Conservation (phyloP, 1,140 invertebrate genomes). For the Ceratina japonica region DNA sequence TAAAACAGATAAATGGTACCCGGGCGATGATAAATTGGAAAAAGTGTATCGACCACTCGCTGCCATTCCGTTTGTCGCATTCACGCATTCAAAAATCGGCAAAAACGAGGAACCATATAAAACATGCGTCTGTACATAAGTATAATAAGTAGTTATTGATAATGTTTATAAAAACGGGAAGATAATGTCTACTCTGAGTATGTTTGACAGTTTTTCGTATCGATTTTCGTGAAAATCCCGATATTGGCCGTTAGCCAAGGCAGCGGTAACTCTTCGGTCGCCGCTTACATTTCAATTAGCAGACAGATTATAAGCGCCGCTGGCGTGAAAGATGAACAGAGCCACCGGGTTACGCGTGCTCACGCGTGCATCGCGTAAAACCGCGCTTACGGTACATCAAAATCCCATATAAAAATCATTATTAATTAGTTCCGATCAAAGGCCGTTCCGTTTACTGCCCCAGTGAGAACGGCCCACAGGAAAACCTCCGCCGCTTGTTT, state of each 20-base stretch:
- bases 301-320: constrained; percentile 36
- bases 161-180: too few species aligned
- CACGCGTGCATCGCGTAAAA: neutral
- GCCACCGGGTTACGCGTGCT: constrained; percentile 13
- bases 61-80: too few species aligned
- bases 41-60: neutral
- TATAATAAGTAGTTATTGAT: too few species aligned
- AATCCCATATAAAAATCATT: neutral
- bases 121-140: too few species aligned
- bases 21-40: neutral
- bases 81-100: too few species aligned
- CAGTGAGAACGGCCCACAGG: too few species aligned
- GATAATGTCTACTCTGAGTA: too few species aligned
- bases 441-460: neutral
- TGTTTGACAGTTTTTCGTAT: too few species aligned
- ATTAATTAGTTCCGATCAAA: neutral
- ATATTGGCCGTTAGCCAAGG: constrained; percentile 31
- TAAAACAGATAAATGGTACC: constrained; percentile 7
- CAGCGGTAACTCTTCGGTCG: constrained; percentile 26
- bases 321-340: constrained; percentile 16
- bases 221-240: too few species aligned
- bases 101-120: too few species aligned
- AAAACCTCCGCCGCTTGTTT: neutral
- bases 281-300: constrained; percentile 46
- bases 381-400: constrained; percentile 5